These are phyloP conservation scores for Anoplius nigerrimus DNA, from an alignment of 2,888 invertebrate species.

Conservation along the genomic window DNA sequence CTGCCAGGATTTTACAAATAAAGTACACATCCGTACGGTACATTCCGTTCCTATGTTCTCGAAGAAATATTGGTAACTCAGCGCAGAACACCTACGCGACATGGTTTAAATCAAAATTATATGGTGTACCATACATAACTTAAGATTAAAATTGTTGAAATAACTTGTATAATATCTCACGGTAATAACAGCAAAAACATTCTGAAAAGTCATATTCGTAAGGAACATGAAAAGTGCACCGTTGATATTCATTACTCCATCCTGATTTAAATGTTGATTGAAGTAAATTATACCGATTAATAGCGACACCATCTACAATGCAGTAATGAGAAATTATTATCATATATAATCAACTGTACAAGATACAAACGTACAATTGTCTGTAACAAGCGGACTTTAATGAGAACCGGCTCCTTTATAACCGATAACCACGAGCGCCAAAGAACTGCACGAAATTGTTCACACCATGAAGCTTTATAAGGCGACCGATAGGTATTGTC, in stretches of 20 bases:
- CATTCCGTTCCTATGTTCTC: conserved; percentile 93
- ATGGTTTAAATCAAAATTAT: background rate
- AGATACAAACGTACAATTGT: conserved; percentile 85
- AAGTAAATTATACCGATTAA: conserved; percentile 92
- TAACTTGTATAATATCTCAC: conserved; percentile 78
- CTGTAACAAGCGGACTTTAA: conserved; percentile 91
- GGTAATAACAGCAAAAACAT: conserved; percentile 95
- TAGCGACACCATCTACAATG: conserved; percentile 87
- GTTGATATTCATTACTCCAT: conserved; percentile 95
- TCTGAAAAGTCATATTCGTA: conserved; percentile 95
- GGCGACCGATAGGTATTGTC: conserved; percentile 73
- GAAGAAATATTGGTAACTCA: conserved; percentile 91
- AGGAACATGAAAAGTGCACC: conserved; percentile 93
- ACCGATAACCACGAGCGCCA: conserved; percentile 94
- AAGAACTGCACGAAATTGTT: conserved; percentile 91
- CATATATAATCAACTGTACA: background rate
- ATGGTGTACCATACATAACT: conserved; percentile 1
- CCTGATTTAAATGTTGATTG: conserved; percentile 87
- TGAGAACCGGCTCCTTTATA: conserved; percentile 91
- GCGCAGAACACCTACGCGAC: conserved; percentile 87
- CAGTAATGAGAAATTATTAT: background rate
- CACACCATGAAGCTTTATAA: conserved; percentile 91
- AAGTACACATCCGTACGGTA: conserved; percentile 95
- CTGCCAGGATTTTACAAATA: conserved; percentile 91
- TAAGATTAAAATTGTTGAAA: background rate